Percentiles rank a stretch among this genome's conserved stretches.
Conservation (phyloP, 2,888 invertebrate species). For the Tanytarsus gracilentus region DNA sequence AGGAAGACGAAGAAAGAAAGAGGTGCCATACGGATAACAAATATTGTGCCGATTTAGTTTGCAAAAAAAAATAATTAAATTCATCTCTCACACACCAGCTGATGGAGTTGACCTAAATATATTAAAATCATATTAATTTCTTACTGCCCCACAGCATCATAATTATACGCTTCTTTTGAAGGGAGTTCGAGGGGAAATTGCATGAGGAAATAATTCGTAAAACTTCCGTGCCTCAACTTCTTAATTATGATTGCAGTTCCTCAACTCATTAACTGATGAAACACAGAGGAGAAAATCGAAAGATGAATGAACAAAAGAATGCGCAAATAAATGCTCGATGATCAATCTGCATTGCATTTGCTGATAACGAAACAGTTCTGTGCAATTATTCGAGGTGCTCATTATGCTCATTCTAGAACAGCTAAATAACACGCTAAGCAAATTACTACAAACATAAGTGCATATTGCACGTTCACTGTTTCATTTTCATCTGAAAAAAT, state of each 20-base stretch:
- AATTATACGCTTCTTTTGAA: no score
- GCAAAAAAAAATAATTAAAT: no score
- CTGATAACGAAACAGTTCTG: background rate
- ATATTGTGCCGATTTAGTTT: no score
- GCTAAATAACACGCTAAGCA: background rate
- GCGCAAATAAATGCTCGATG: background rate
- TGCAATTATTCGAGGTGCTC: slow-evolving; percentile 8
- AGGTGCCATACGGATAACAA: no score
- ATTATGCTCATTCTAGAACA: background rate
- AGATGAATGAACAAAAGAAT: background rate
- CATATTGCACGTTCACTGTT: slow-evolving; percentile 4
- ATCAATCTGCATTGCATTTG: background rate
- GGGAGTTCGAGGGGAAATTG: no score
- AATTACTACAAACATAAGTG: background rate
- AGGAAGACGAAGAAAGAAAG: background rate
- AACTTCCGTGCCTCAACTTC: background rate
- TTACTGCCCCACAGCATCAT: no score
- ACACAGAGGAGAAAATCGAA: background rate
- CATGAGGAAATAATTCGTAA: background rate
- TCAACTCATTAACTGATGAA: slow-evolving; percentile 2
- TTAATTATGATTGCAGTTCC: slow-evolving; percentile 1
- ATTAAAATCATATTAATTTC: no score
- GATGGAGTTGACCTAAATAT: no score
- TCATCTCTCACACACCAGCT: no score
- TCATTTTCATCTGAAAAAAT: no score